A percentile compares a stretch with the other conserved stretches of the same genome.
phyloP scores from a whole-genome alignment of 2,797 vertebrate genomes.

The Catharus ustulatus region DNA sequence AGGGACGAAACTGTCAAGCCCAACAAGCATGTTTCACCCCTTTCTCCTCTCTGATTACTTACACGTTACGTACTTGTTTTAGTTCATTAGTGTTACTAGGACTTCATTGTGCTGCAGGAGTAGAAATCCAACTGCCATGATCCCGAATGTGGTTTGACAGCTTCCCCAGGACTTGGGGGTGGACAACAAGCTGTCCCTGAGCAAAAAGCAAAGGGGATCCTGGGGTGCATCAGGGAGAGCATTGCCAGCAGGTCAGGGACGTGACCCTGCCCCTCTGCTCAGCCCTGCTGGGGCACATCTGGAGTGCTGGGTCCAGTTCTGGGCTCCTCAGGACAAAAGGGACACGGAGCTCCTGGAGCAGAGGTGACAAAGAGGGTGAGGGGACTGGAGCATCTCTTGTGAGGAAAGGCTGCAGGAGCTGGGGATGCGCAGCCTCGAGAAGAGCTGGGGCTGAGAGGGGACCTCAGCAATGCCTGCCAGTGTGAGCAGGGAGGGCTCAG shows the following conservation, averaged over 20 bases:
- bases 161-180: too few species aligned
- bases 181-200: not conserved
- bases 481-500: not conserved
- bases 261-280: not conserved
- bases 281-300: not conserved
- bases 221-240: not conserved
- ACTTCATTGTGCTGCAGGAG: not conserved
- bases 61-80: accelerated
- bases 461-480: not conserved
- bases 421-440: not conserved
- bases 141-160: accelerated
- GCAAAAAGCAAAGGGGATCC: not conserved
- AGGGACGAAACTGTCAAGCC: not conserved
- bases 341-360: not conserved
- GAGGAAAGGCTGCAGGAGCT: not conserved
- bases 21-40: accelerated
- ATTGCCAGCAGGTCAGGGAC: not conserved
- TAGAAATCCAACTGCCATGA: not conserved
- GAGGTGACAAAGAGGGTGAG: not conserved
- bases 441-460: not conserved
- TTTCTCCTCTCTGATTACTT: not conserved
- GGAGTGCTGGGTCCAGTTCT: not conserved
- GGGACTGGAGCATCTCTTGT: not conserved
- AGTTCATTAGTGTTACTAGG: not conserved
- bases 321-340: not conserved